Percentiles rank a stretch among this genome's conserved stretches.
phyloP scores from a whole-genome alignment of 2,797 vertebrate species.

The Alauda arvensis region DNA sequence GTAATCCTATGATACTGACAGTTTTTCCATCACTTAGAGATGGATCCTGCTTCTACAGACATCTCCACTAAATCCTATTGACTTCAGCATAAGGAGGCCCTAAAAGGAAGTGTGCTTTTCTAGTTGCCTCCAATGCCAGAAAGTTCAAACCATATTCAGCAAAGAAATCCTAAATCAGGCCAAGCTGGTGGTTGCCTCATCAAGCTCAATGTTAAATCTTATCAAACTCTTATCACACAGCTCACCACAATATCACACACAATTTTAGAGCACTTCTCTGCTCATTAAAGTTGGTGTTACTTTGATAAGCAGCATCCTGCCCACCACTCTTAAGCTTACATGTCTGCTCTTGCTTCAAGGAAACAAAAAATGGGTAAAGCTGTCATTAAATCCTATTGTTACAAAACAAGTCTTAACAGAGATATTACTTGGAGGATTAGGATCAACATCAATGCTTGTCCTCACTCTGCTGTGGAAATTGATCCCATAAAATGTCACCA shows the following conservation, averaged over 20 bases:
- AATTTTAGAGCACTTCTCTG: background rate
- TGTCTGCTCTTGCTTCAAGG: background rate
- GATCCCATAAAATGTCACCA: background rate
- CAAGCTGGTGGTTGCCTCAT: background rate
- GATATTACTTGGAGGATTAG: background rate
- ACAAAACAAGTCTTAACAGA: background rate
- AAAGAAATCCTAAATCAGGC: background rate
- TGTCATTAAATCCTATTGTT: background rate
- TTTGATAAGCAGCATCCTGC: background rate
- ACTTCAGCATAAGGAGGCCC: background rate
- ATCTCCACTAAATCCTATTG: background rate
- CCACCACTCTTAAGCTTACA: background rate
- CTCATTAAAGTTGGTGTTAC: background rate
- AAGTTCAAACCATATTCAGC: background rate
- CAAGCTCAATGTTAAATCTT: background rate
- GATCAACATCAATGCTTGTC: background rate
- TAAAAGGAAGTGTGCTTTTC: background rate
- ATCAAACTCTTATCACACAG: background rate
- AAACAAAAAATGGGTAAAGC: conserved; percentile 1
- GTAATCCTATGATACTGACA: background rate
- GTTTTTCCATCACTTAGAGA: conserved; percentile 13
- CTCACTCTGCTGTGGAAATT: background rate
- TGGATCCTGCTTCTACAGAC: conserved; percentile 45
- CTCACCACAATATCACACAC: background rate
- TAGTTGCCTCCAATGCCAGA: background rate